These are phyloP conservation scores for Grantiella picta DNA, from an alignment of 2,113 vertebrate genomes.

Conservation along the genomic window DNA sequence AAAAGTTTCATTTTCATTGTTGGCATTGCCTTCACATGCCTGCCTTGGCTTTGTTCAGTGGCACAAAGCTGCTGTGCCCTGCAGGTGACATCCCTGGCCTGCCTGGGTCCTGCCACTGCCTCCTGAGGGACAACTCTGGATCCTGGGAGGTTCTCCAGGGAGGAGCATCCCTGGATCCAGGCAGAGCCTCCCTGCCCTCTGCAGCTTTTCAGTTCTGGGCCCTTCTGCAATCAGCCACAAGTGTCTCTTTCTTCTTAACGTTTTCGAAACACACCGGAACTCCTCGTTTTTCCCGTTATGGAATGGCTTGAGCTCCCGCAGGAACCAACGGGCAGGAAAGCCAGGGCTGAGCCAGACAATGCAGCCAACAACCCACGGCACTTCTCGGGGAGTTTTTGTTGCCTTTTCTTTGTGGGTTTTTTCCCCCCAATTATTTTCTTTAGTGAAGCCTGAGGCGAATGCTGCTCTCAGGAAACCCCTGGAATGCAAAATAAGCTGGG, in stretches of 20 bases:
- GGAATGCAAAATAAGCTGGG: background rate
- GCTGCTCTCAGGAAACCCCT: background rate
- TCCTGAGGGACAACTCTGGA: background rate
- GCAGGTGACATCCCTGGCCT: background rate
- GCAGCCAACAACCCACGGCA: background rate
- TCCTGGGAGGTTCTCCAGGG: accelerated
- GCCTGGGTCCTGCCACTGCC: background rate
- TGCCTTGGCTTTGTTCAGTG: background rate
- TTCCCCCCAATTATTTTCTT: background rate
- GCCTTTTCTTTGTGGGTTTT: background rate
- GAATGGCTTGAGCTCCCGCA: background rate
- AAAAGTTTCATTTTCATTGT: background rate
- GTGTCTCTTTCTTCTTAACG: background rate
- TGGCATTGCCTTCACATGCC: background rate
- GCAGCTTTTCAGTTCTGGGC: background rate
- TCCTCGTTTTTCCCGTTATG: background rate
- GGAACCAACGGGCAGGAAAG: background rate
- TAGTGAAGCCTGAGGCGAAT: background rate
- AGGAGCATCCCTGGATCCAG: background rate
- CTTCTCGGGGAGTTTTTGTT: background rate
- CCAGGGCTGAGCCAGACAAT: background rate
- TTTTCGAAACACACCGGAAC: background rate
- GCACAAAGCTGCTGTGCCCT: background rate
- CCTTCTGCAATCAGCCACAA: background rate
- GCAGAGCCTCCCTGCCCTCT: background rate